Conservation (phyloP, 2,888 invertebrate genomes). For the Biston stratarius region DNA sequence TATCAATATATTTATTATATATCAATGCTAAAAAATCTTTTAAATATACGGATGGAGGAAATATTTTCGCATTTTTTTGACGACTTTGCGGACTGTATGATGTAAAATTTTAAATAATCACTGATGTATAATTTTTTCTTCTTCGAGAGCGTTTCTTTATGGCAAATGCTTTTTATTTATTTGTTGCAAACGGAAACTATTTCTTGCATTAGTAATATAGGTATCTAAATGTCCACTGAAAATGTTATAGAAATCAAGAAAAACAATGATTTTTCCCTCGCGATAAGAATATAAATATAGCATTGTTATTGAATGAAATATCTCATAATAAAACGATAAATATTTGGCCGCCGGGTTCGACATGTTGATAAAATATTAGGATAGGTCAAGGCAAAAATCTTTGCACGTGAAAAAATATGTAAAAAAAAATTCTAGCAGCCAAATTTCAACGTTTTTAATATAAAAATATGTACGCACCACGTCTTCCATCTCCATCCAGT, state of each 20-base stretch:
- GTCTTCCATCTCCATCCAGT: conserved; percentile 83
- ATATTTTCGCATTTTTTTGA: too few species aligned
- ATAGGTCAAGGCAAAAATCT: conserved; percentile 79
- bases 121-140: too few species aligned
- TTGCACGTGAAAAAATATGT: conserved; percentile 49
- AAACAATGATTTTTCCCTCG: neutral
- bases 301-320: conserved; percentile 46
- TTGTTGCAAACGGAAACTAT: too few species aligned
- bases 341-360: conserved; percentile 58
- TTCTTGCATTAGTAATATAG: too few species aligned
- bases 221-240: neutral
- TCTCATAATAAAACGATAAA: conserved; percentile 56
- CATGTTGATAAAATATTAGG: conserved; percentile 78
- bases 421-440: conserved; percentile 26
- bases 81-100: too few species aligned
- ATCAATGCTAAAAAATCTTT: too few species aligned
- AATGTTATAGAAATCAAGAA: neutral
- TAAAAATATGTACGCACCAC: conserved; percentile 72
- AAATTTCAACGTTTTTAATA: conserved; percentile 28
- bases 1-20: too few species aligned
- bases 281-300: conserved; percentile 12
- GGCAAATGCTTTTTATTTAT: too few species aligned
- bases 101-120: too few species aligned
- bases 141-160: too few species aligned
- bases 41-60: too few species aligned